Evolutionary conservation across 2,888 invertebrate species (phyloP).

Genomic region (Drosophila siamana): DNA sequence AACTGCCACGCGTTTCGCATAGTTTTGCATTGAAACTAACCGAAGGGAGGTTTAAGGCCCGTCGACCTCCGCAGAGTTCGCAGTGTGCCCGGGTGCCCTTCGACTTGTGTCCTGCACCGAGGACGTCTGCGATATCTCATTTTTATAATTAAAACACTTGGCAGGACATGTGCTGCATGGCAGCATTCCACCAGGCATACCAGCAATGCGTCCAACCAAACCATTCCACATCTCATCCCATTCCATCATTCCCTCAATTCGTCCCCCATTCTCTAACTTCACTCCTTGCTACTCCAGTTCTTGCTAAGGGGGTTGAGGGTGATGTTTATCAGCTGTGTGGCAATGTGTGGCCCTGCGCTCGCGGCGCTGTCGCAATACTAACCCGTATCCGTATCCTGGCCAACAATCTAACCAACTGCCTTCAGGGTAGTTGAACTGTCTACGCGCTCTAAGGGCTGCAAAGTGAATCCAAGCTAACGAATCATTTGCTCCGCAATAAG

Average conservation of each 20-base stretch:
- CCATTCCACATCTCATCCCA: constrained; percentile 9
- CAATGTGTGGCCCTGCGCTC: constrained; percentile 54
- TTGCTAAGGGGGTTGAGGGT: constrained; percentile 29
- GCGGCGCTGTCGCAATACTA: constrained; percentile 52
- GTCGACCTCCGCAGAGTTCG: constrained; percentile 27
- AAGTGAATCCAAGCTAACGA: constrained; percentile 18
- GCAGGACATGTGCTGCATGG: constrained; percentile 74
- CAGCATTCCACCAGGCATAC: constrained; percentile 69
- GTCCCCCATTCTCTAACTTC: too few species aligned
- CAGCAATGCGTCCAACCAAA: constrained; percentile 63
- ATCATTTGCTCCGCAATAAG: constrained; percentile 13
- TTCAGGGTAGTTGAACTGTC: constrained; percentile 70
- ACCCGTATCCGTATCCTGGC: constrained; percentile 63
- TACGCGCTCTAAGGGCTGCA: constrained; percentile 35
- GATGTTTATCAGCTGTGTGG: constrained; percentile 70
- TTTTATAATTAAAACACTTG: constrained; percentile 81
- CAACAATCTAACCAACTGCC: constrained; percentile 66
- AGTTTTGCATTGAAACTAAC: constrained; percentile 67
- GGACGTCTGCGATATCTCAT: constrained; percentile 73
- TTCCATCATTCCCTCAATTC: constrained; percentile 10
- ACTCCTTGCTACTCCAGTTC: too few species aligned
- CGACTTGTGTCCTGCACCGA: constrained; percentile 26
- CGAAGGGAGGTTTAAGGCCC: constrained; percentile 23
- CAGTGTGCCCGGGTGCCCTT: constrained; percentile 36
- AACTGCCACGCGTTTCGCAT: constrained; percentile 79